Percentiles rank a stretch among this genome's conserved stretches.
phyloP scores from a whole-genome alignment of 2,888 invertebrate genomes.

The Amitus sp. region DNA sequence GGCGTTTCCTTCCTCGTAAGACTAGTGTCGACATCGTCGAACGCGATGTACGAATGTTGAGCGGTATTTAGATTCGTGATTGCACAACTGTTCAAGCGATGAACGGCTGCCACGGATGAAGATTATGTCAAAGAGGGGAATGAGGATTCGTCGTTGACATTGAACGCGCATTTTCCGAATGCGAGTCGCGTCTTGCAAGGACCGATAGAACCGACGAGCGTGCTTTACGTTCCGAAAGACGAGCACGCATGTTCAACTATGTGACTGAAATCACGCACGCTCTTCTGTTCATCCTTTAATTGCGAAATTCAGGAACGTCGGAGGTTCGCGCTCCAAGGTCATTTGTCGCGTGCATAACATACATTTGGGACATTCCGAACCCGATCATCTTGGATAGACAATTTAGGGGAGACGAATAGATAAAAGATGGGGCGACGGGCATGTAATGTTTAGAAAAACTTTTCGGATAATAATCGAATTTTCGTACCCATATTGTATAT shows the following conservation, averaged over 20 bases:
- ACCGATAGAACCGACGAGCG: slow-evolving; percentile 24
- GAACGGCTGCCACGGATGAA: slow-evolving; percentile 47
- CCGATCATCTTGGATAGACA: too few relatives aligned
- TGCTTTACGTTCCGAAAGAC: slow-evolving; percentile 7
- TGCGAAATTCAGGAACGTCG: slow-evolving; percentile 44
- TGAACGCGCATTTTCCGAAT: slow-evolving; percentile 57
- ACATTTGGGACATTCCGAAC: background rate
- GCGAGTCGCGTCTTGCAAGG: slow-evolving; percentile 46
- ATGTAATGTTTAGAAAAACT: too few relatives aligned
- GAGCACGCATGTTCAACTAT: slow-evolving; percentile 15
- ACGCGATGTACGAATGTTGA: slow-evolving; percentile 1
- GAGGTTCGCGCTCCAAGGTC: background rate
- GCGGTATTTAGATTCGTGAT: slow-evolving; percentile 48
- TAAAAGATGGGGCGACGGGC: background rate
- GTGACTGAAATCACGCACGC: slow-evolving; percentile 26
- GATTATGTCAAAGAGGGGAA: slow-evolving; percentile 42
- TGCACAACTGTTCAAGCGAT: slow-evolving; percentile 41
- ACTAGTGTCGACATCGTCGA: background rate
- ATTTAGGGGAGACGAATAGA: too few relatives aligned
- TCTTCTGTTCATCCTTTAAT: slow-evolving; percentile 47
- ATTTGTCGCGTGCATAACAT: background rate
- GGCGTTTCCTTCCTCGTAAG: background rate
- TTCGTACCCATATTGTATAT: too few relatives aligned
- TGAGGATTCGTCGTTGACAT: slow-evolving; percentile 49
- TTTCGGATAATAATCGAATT: too few relatives aligned